These are phyloP conservation scores for Pelodiscus sinensis DNA, from an alignment of 2,113 vertebrate species.

Conservation along the genomic window DNA sequence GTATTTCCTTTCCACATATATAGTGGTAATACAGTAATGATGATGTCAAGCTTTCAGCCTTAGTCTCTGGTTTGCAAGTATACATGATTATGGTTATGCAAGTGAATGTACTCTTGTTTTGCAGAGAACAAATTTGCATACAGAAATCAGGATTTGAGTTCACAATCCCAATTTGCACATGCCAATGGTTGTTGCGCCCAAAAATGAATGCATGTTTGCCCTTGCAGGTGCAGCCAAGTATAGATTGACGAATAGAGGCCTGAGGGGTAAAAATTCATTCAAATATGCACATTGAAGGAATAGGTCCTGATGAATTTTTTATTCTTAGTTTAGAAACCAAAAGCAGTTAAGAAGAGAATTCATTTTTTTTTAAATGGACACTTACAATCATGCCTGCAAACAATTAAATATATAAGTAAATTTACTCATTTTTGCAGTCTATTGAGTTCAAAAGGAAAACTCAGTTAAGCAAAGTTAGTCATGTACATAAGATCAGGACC, in stretches of 20 bases:
- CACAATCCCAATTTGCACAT: neutral
- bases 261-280: neutral
- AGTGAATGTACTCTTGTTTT: neutral
- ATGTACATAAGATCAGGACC: neutral
- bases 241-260: neutral
- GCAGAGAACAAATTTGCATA: constrained; percentile 20
- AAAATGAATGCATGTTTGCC: neutral
- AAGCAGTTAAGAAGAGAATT: neutral
- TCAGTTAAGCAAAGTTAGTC: neutral
- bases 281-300: neutral
- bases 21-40: neutral
- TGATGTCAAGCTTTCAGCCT: constrained; percentile 1
- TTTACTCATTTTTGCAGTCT: neutral
- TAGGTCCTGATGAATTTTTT: neutral
- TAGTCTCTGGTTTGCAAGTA: neutral
- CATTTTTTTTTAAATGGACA: neutral
- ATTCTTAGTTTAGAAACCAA: neutral
- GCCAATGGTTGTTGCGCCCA: neutral
- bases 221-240: neutral
- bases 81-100: neutral
- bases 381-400: neutral
- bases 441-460: neutral
- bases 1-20: constrained; percentile 26
- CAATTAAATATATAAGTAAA: neutral
- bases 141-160: neutral